A percentile compares a stretch with the other conserved stretches of the same genome.
phyloP scores from a whole-genome alignment of 2,797 vertebrate species.

The Artibeus jamaicensis region DNA sequence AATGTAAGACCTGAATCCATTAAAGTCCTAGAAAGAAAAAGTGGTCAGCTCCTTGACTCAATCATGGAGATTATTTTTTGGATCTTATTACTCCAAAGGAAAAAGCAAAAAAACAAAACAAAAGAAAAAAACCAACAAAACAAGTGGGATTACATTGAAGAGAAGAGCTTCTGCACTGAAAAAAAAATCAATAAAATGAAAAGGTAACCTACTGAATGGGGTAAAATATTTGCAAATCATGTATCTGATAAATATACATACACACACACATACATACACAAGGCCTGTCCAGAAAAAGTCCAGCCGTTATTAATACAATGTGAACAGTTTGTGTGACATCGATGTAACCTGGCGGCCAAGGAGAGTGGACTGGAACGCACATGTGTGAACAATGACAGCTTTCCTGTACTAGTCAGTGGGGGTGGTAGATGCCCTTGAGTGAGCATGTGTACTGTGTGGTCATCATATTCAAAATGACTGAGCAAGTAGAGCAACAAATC shows the following conservation, averaged over 20 bases:
- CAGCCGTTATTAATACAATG: too few species aligned
- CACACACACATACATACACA: too few species aligned
- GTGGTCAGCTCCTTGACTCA: background rate
- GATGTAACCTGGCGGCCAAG: too few species aligned
- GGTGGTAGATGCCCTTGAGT: too few species aligned
- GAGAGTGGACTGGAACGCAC: too few species aligned
- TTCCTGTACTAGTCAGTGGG: too few species aligned
- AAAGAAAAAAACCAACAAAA: background rate
- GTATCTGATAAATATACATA: background rate
- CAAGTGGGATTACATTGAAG: background rate
- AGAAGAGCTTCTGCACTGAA: background rate
- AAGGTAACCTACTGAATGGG: background rate
- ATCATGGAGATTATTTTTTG: background rate
- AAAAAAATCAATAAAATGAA: background rate
- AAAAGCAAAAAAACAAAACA: background rate
- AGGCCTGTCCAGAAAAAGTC: too few species aligned
- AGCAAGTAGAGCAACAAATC: too few species aligned
- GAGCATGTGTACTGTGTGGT: too few species aligned
- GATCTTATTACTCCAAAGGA: background rate
- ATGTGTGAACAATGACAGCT: too few species aligned
- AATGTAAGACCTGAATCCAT: background rate
- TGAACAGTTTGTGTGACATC: too few species aligned
- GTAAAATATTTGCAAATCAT: background rate
- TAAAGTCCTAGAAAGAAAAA: background rate
- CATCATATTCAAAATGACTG: too few species aligned